Percentiles rank a stretch among this genome's conserved stretches.
Conservation (phyloP, 2,113 vertebrate species). For the Amazona guildingii region DNA sequence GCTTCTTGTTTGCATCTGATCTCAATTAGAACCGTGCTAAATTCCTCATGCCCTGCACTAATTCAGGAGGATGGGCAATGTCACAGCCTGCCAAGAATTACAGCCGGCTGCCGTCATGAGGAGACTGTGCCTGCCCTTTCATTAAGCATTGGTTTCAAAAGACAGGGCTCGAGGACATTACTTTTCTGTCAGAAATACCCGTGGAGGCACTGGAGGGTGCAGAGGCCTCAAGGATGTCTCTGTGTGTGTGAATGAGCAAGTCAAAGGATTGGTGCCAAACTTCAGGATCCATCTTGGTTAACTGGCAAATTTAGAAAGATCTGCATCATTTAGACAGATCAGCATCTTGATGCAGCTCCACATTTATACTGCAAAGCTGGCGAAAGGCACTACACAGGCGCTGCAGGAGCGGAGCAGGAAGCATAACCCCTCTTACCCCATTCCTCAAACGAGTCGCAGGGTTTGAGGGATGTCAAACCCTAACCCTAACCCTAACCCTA, state of each 20-base stretch:
- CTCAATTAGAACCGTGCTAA: slow-evolving; percentile 76
- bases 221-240: background rate
- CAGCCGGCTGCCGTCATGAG: slow-evolving; percentile 28
- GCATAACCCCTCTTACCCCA: accelerated
- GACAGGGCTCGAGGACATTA: background rate
- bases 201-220: background rate
- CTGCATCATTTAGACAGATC: background rate
- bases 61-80: slow-evolving; percentile 72
- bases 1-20: slow-evolving; percentile 66
- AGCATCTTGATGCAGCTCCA: background rate
- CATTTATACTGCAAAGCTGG: background rate
- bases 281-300: accelerated
- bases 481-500: background rate
- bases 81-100: slow-evolving; percentile 69
- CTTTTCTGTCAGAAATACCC: background rate
- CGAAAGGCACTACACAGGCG: accelerated
- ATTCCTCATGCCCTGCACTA: slow-evolving; percentile 61
- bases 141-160: slow-evolving; percentile 62
- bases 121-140: slow-evolving; percentile 40
- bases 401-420: accelerated
- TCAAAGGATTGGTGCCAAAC: accelerated
- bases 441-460: accelerated
- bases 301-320: background rate
- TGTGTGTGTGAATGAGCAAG: accelerated
- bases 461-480: background rate